Conservation (phyloP, 2,113 vertebrate genomes). For the Sceloporus tristichus region DNA sequence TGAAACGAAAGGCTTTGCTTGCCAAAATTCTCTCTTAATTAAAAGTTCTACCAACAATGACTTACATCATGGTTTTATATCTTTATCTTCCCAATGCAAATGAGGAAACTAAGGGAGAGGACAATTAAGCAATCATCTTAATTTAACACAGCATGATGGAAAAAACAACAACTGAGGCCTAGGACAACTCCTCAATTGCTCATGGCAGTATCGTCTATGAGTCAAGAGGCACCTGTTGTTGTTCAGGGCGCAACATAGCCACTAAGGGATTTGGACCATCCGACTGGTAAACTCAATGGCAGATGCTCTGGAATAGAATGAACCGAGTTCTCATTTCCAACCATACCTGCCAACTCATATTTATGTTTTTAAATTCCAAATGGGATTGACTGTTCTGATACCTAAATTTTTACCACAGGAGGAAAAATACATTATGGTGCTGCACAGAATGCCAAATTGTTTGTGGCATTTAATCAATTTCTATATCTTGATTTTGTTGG, state of each 20-base stretch:
- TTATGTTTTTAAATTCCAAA: not conserved
- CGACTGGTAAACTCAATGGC: not conserved
- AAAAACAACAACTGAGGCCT: not conserved
- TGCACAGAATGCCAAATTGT: not conserved
- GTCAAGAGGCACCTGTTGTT: not conserved
- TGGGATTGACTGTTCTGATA: not conserved
- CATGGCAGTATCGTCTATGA: not conserved
- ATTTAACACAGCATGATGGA: not conserved
- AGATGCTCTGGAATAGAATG: not conserved
- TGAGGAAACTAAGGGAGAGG: not conserved
- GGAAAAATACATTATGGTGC: not conserved
- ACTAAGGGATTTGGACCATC: not conserved
- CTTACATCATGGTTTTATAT: not conserved
- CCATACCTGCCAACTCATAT: no score
- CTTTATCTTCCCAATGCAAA: not conserved
- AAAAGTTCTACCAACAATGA: accelerated
- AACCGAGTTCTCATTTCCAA: not conserved
- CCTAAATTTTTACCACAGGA: not conserved
- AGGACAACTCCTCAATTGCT: not conserved
- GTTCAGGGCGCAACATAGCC: no score
- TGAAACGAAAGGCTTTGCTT: not conserved
- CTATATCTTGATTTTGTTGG: no score
- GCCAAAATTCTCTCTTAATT: constrained; percentile 1
- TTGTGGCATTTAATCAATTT: not conserved
- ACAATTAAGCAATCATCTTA: not conserved